Conservation (phyloP, 53 echinoderm and acorn worm genomes). For the Mesocentrotus franciscanus region DNA sequence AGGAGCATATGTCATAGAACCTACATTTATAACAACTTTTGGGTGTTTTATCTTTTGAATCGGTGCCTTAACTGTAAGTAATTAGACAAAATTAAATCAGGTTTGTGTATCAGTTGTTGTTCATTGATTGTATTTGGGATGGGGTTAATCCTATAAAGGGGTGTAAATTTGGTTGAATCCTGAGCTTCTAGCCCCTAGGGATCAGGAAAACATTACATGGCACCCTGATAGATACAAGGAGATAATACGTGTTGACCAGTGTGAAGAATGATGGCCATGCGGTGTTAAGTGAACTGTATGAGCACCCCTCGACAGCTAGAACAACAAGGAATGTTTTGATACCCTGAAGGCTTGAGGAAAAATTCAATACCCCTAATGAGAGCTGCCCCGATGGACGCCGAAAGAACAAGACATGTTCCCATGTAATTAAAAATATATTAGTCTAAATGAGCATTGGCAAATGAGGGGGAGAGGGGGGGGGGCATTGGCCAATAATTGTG, state of each 20-base stretch:
- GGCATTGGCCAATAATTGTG: too few species aligned
- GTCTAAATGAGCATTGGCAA: not conserved
- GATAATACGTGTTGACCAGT: not conserved
- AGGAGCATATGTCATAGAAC: too few species aligned
- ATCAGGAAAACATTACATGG: not conserved
- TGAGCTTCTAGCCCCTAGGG: not conserved
- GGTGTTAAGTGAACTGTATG: constrained; percentile 3
- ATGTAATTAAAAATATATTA: not conserved
- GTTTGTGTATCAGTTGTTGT: not conserved
- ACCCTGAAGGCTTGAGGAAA: not conserved
- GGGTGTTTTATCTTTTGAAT: not conserved
- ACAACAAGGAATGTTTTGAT: constrained; percentile 13
- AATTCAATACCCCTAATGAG: constrained; percentile 19
- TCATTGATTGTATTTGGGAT: not conserved
- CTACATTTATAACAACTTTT: not conserved
- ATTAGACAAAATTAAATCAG: not conserved
- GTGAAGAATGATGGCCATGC: not conserved
- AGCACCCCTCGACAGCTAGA: not conserved
- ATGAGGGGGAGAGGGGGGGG: too few species aligned
- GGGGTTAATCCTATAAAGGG: not conserved
- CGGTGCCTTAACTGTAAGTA: not conserved
- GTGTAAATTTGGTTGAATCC: too few species aligned
- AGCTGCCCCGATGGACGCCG: not conserved
- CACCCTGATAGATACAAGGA: not conserved
- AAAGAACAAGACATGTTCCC: not conserved